A percentile compares a stretch with the other conserved stretches of the same genome.
These are phyloP conservation scores for Sarcophilus harrisii DNA, from an alignment of 2,797 vertebrate species.

Conservation along the genomic window DNA sequence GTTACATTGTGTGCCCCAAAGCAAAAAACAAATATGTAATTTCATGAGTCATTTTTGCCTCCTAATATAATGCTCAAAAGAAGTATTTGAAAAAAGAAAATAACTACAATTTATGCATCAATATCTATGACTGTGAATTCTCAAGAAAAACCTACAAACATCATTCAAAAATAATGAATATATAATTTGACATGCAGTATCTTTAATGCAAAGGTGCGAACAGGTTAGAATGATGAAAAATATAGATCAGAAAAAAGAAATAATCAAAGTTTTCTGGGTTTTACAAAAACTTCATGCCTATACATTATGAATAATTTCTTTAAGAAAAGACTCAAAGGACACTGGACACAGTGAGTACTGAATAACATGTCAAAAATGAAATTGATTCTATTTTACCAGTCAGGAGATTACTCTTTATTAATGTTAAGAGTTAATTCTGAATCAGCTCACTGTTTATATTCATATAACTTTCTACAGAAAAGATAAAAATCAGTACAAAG, in stretches of 20 bases:
- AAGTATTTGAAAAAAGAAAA: not conserved
- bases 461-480: not conserved
- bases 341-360: not conserved
- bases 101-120: not conserved
- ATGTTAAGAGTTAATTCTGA: not conserved
- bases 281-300: not conserved
- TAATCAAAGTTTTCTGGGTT: not conserved
- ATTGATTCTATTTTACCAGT: not conserved
- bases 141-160: not conserved
- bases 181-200: not conserved
- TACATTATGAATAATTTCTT: not conserved
- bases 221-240: not conserved
- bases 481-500: not conserved
- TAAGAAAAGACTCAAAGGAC: not conserved
- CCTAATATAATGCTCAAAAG: not conserved
- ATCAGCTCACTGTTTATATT: not conserved
- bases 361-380: not conserved
- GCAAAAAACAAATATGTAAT: not conserved
- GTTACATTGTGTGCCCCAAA: not conserved
- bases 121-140: not conserved
- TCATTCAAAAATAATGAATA: not conserved
- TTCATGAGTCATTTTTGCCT: not conserved
- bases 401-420: not conserved
- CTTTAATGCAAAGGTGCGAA: not conserved
- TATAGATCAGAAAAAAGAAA: not conserved